Base-by-base conservation (phyloP, 2,888 invertebrate species). In the Ditula angustiorana region DNA sequence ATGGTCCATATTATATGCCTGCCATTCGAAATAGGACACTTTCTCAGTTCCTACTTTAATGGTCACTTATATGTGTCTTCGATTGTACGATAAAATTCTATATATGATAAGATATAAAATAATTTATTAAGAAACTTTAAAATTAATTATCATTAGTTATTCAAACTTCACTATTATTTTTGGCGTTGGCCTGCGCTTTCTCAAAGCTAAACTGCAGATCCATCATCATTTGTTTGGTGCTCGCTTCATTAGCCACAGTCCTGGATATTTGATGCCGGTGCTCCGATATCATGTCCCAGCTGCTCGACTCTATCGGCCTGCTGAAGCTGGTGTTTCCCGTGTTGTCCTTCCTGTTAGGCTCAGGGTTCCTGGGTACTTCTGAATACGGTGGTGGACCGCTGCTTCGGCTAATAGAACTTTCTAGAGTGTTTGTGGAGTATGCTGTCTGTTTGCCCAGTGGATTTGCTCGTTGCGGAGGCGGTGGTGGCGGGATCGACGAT, bases 241-340 rank as follows among this genome's bases (percentile, higher is more conserved):
- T 74, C 1, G 68, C 57, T 0, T 68, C 68, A 0, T 67, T 69
- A 1, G 71, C 61, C n/a, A 74, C 70, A 2, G 71, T 83, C 46
- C 82, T 78, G 19, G 69, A 82, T 30, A 89, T 81, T 75, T 92
- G 82, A 74, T 92, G 74, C 46, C 94, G 86, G 73, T 94, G 94
- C 63, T 93, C 87, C 0, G 91, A 87, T 67, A 94, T 87, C 67
- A 94, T 81, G 37, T 94, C 92, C 94, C 94, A 94, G 60, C 90
- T 93, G 61, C 85, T 86, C 0, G 74, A 41, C 3, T 83, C 83
- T 24, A 80, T 74, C 0, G 86, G 85, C 61, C 87, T 86, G 3
- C 77, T 74, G 56, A 85, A 91, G 30, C 74, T 85, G 0, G 85
- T 85, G 56, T 92, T 88, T 2, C 83, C 81, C 5, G 78, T 80